Percentiles rank a stretch among this genome's conserved stretches.
Evolutionary conservation across 2,113 vertebrate genomes (phyloP).

Genomic region (Probosciger aterrimus): DNA sequence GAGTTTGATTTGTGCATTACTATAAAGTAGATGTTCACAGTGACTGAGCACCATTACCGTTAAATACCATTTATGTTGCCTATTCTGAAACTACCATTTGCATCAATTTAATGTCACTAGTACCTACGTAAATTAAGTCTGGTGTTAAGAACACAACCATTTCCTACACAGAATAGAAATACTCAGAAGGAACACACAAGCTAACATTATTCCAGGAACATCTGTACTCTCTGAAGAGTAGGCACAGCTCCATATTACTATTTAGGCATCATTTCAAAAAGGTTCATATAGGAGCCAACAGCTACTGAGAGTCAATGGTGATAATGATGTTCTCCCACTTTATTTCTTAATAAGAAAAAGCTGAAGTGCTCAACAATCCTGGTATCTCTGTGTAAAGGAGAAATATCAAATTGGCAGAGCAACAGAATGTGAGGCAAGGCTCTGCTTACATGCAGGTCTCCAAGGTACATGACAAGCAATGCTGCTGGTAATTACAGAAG

Average conservation of each 20-base stretch:
- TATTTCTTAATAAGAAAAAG: slow-evolving; percentile 17
- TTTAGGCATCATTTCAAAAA: neutral
- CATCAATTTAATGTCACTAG: neutral
- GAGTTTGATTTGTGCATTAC: neutral
- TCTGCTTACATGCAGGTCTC: neutral
- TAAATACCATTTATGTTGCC: neutral
- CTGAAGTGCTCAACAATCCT: neutral
- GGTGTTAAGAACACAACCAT: neutral
- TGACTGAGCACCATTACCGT: neutral
- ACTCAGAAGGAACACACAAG: neutral
- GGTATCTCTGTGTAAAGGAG: neutral
- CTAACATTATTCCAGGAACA: neutral
- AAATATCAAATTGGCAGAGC: neutral
- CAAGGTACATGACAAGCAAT: neutral
- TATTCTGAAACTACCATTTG: neutral
- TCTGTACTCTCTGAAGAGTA: neutral
- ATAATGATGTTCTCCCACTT: neutral
- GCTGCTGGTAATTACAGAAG: neutral
- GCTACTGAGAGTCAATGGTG: neutral
- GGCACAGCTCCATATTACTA: neutral
- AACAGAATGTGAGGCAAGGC: neutral
- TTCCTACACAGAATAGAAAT: neutral
- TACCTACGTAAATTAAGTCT: neutral
- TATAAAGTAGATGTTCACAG: neutral
- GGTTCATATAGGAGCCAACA: neutral